phyloP scores from a whole-genome alignment of 2,888 invertebrate species.

The Diloba caeruleocephala region DNA sequence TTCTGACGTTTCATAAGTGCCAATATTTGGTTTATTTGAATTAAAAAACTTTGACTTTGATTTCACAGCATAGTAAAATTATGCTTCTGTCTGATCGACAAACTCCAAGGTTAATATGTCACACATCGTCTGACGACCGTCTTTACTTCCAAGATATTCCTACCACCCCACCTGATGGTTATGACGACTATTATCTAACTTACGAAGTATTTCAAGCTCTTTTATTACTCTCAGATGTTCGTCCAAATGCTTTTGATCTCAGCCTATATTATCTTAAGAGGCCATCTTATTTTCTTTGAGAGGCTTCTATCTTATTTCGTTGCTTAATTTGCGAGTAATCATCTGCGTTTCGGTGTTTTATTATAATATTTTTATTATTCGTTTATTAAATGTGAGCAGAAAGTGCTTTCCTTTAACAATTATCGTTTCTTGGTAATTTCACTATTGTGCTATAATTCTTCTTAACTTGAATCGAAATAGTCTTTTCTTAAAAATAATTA shows the following conservation, averaged over 20 bases:
- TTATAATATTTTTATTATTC: no score
- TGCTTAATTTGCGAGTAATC: conserved; percentile 7
- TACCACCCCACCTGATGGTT: not conserved
- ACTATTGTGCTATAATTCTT: no score
- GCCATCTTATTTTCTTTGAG: not conserved
- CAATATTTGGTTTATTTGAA: no score
- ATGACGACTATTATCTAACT: not conserved
- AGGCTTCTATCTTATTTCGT: conserved; percentile 11
- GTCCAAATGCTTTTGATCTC: conserved; percentile 2
- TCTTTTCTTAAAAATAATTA: no score
- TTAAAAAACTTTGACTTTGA: no score
- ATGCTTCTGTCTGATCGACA: not conserved
- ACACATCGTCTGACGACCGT: not conserved
- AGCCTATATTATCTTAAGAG: conserved; percentile 1
- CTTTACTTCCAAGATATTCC: not conserved
- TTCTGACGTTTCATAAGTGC: no score
- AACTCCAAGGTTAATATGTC: not conserved
- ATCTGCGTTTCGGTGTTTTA: not conserved
- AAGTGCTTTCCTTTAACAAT: no score
- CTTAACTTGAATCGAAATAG: no score
- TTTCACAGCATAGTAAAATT: not conserved
- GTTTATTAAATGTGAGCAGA: conserved; percentile 15
- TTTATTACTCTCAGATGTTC: not conserved
- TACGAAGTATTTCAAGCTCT: not conserved
- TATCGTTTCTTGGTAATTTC: no score